Conservation (phyloP, 2,113 vertebrate genomes). For the Oncorhynchus kisutch region DNA sequence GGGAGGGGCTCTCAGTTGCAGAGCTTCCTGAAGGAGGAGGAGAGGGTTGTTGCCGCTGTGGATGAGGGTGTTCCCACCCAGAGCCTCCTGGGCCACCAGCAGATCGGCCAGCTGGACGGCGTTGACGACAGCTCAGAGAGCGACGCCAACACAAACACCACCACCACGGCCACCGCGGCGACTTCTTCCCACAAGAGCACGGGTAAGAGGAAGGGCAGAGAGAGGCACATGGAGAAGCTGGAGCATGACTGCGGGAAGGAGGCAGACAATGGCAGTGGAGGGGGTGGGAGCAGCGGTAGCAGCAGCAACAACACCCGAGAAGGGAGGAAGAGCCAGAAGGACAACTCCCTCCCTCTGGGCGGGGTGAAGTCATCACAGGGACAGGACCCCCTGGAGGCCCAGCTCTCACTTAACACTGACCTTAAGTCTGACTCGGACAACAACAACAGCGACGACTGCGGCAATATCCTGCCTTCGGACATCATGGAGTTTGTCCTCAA, state of each 20-base stretch:
- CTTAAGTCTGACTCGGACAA: slow-evolving; percentile 97
- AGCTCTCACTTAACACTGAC: slow-evolving; percentile 89
- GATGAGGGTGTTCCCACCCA: slow-evolving; percentile 53
- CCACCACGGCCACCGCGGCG: slow-evolving; percentile 58
- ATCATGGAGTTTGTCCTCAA: slow-evolving; percentile 99
- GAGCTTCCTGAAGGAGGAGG: slow-evolving; percentile 83
- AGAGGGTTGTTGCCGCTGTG: slow-evolving; percentile 48
- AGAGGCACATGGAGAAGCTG: slow-evolving; percentile 83
- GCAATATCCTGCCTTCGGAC: slow-evolving; percentile 95
- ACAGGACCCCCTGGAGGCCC: slow-evolving; percentile 87
- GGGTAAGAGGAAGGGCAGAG: slow-evolving; percentile 83
- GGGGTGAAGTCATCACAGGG: slow-evolving; percentile 74
- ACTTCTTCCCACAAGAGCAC: slow-evolving; percentile 75
- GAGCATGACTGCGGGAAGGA: slow-evolving; percentile 75
- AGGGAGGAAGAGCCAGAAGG: slow-evolving; percentile 75
- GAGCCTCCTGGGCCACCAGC: slow-evolving; percentile 75
- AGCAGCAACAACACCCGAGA: slow-evolving; percentile 62
- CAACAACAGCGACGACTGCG: slow-evolving; percentile 97
- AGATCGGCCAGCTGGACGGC: slow-evolving; percentile 92
- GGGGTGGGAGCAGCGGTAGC: slow-evolving; percentile 38
- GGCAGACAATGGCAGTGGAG: slow-evolving; percentile 45
- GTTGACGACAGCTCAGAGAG: slow-evolving; percentile 96
- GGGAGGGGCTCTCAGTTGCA: slow-evolving; percentile 80
- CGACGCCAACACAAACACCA: slow-evolving; percentile 86
- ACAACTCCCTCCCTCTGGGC: slow-evolving; percentile 86